Evolutionary conservation across 2,888 invertebrate genomes (phyloP).

Genomic region (Caenorhabditis drosophilae): DNA sequence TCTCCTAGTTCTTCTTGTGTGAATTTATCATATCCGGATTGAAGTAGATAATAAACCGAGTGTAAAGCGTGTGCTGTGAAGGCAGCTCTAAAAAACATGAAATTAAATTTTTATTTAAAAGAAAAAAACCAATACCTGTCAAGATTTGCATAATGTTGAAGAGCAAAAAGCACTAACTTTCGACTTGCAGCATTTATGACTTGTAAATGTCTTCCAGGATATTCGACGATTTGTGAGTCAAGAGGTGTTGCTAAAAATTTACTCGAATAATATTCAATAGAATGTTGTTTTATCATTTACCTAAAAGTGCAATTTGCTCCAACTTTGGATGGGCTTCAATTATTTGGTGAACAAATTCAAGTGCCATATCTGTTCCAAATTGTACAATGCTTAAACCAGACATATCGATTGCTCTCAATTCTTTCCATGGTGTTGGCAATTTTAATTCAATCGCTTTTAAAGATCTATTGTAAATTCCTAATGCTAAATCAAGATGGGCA

Average conservation of each 20-base stretch:
- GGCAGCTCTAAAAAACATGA: constrained; percentile 16
- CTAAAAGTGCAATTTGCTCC: constrained; percentile 39
- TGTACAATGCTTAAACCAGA: constrained; percentile 48
- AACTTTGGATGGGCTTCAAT: constrained; percentile 41
- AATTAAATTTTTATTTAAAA: neutral
- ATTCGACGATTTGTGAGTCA: constrained; percentile 25
- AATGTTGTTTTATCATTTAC: constrained; percentile 7
- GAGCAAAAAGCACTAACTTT: constrained; percentile 35
- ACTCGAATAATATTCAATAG: neutral
- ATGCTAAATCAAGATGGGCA: constrained; percentile 35
- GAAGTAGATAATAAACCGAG: constrained; percentile 48
- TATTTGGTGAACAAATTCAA: constrained; percentile 36
- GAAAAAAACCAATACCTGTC: constrained; percentile 19
- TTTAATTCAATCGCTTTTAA: constrained; percentile 23
- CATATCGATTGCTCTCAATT: constrained; percentile 48
- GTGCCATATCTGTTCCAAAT: constrained; percentile 42
- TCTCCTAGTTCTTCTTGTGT: constrained; percentile 39
- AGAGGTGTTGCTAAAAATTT: constrained; percentile 45
- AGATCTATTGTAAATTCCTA: constrained; percentile 38
- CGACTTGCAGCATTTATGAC: constrained; percentile 45
- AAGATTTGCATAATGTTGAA: constrained; percentile 38
- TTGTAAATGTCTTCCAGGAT: constrained; percentile 13
- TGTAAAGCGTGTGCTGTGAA: constrained; percentile 54
- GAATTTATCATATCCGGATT: constrained; percentile 51
- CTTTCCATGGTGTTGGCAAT: constrained; percentile 37